Percentiles rank a stretch among this genome's conserved stretches.
Conservation (phyloP, 2,113 vertebrate species). For the Sterna hirundo region DNA sequence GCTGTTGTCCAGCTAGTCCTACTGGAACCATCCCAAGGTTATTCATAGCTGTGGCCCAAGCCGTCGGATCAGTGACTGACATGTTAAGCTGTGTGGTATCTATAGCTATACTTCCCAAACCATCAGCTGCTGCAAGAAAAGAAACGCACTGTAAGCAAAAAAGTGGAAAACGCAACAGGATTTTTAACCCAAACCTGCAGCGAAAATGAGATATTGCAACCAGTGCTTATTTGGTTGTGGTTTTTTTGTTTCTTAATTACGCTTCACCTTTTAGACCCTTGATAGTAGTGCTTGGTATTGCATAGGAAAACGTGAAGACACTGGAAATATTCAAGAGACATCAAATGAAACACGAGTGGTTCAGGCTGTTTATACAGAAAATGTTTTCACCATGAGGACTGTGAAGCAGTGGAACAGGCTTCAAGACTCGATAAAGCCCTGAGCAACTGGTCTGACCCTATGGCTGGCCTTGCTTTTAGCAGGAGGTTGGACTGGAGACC, state of each 20-base stretch:
- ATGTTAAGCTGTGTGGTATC: conserved; percentile 88
- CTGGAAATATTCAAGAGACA: background rate
- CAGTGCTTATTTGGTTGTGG: background rate
- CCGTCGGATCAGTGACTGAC: conserved; percentile 85
- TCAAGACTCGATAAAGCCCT: background rate
- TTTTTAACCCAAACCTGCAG: background rate
- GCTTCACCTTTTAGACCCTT: background rate
- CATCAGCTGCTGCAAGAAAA: conserved; percentile 81
- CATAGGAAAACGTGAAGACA: background rate
- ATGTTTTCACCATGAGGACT: background rate
- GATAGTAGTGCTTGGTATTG: background rate
- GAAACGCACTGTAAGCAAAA: background rate
- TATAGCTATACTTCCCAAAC: conserved; percentile 83
- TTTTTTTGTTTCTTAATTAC: background rate
- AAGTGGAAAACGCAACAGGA: background rate
- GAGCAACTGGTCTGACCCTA: background rate
- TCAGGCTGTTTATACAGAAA: background rate
- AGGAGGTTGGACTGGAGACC: background rate
- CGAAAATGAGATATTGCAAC: background rate
- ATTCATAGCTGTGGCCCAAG: conserved; percentile 95
- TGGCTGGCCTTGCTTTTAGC: background rate
- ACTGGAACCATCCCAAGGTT: conserved; percentile 93
- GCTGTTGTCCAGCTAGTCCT: conserved; percentile 87
- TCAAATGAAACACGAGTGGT: background rate
- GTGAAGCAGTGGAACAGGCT: background rate